Percentiles rank a stretch among this genome's conserved stretches.
These are phyloP conservation scores for Drosophila pegasa DNA, from an alignment of 2,888 invertebrate species.

Conservation along the genomic window DNA sequence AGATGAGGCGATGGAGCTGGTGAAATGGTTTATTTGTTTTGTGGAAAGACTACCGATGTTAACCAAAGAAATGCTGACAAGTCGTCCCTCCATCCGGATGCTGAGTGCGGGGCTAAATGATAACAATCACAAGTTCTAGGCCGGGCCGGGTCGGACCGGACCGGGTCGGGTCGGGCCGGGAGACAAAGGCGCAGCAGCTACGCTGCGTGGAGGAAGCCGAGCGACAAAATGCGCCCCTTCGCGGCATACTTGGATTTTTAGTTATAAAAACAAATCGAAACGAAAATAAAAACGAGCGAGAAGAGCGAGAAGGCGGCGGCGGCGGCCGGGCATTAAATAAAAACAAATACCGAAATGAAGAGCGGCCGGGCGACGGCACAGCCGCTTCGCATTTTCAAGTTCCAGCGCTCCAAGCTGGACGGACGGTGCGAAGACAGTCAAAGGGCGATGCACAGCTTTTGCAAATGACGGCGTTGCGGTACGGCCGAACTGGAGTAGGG, in stretches of 20 bases:
- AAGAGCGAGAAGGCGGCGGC: conserved; percentile 7
- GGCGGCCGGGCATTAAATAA: conserved; percentile 50
- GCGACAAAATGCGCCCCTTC: conserved; percentile 23
- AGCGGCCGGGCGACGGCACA: conserved; percentile 5
- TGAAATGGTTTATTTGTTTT: conserved; percentile 13
- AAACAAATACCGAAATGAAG: conserved; percentile 49
- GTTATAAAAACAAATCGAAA: conserved; percentile 35
- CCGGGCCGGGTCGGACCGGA: conserved; percentile 5
- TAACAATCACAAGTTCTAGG: conserved; percentile 34
- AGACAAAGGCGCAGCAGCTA: conserved; percentile 3
- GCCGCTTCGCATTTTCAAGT: conserved; percentile 38
- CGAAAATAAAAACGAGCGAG: conserved; percentile 21
- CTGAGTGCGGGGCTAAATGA: conserved; percentile 19
- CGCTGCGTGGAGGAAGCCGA: conserved; percentile 2
- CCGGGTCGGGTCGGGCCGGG: conserved; percentile 1
- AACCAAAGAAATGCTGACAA: conserved; percentile 21
- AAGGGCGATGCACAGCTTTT: conserved; percentile 59
- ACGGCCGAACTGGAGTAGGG: not conserved
- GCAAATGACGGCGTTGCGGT: conserved; percentile 11
- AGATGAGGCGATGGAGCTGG: not conserved
- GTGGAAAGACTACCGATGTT: not conserved
- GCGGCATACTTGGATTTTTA: conserved; percentile 22
- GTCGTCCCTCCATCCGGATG: conserved; percentile 13
- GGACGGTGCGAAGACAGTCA: conserved; percentile 56
- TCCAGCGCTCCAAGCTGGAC: conserved; percentile 43